Base-by-base conservation (phyloP, 2,888 invertebrate species). In the Andricus curvator region DNA sequence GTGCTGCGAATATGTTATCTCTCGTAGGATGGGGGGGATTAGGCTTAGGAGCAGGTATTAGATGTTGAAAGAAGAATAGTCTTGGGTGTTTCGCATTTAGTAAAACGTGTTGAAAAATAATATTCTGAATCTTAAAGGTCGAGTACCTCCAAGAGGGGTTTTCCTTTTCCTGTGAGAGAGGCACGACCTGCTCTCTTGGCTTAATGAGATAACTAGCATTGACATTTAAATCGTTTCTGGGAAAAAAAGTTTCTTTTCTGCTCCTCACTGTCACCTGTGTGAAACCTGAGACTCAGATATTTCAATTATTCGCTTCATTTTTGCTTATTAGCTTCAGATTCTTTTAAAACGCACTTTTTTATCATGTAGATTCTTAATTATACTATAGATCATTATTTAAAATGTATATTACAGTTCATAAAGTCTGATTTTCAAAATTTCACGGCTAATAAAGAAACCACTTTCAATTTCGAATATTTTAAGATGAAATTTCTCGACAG, bases 51-150 rank as follows among this genome's bases (percentile, higher is more conserved):
- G 29, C 25, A 51, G n/a, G 13, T 44, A 44, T 44, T 15, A 44
- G 44, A 44, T 44, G 13, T 44, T 44, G 44, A 15, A 44, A 44
- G 44, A 2, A 13, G 44, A 44, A 56, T n/a, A 56, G n/a, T 22
- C n/a, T 56, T 20, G 56, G 56, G 9, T 44, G 29, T 56, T 56
- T 20, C 41, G n/a, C 17, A 2, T 66, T 33, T 67, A 33, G 41
- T 65, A 9, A 65, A 65, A 17, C n/a, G n/a, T 56, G 56, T 56
- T n/a, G 4, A 15, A 56, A n/a, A 56, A 8, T n/a, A 56, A 8
- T n/a, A n/a, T 56, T 56, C n/a, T 56, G 33, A 37, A 56, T 74
- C 56, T n/a, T 74, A 17, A 56, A 74, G 74, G 74, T 74, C 74
- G 29, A 74, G 13, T 56, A 33, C 56, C 74, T 74, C 15, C 20